Base-by-base conservation (phyloP, 1,140 invertebrate species). In the Watersipora subatra region DNA sequence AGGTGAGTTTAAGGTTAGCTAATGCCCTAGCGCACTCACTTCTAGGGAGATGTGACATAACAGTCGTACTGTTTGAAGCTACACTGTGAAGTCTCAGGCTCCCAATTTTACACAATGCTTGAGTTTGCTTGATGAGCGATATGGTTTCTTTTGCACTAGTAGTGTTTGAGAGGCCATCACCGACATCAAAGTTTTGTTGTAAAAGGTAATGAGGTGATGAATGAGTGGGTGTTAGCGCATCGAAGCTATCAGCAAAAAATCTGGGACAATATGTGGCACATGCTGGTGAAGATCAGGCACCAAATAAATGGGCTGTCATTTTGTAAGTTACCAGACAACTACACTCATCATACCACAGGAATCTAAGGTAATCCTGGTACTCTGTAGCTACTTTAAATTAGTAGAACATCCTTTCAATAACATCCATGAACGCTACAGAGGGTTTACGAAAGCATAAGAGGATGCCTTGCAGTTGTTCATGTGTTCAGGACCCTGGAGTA, bases 391-490 rank as follows among this genome's bases (percentile, higher is more conserved):
- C 66, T 15, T 62, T 63, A 24, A 73, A 61, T 57, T 72, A 71
- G 25, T 73, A 64, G 28, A 73, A 75, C 74, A 76, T 76, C 0
- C 26, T n/a, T 56, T 70, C 66, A 2, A 76, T 71, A 64, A 75
- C 73, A 1, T 66, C 71, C 7, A 63, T 66, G 17, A 78, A 59
- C 1, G 71, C 72, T 2, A 75, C 64, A 1, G 15, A 62, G 17
- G 66, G 57, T 24, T 70, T 15, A 0, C 75, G 63, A 64, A 77
- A 75, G 26, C 73, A 62, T 28, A 70, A 69, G 0, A 76, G 68
- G n/a, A 75, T 71, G 2, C 69, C 73, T 0, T 46, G 34, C 7
- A 46, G 34, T n/a, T n/a, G n/a, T n/a, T n/a, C n/a, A n/a, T n/a
- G n/a, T n/a, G n/a, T n/a, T n/a, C n/a, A n/a, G n/a, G n/a, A n/a